phyloP scores from a whole-genome alignment of 2,888 invertebrate species.

The Euproctis similis region DNA sequence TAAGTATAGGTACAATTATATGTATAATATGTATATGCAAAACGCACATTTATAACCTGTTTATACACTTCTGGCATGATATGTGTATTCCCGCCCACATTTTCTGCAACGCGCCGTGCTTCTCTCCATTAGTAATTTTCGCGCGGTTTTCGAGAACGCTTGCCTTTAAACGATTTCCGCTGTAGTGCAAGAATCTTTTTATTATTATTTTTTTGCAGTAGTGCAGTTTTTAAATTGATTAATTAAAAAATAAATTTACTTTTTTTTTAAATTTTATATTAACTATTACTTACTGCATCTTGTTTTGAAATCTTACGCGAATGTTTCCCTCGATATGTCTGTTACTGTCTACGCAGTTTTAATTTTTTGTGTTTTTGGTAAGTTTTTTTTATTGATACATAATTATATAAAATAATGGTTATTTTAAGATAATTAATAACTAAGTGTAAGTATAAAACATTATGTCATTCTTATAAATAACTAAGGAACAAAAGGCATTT shows the following conservation, averaged over 20 bases:
- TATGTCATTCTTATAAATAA: too few species aligned
- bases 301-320: constrained; percentile 16
- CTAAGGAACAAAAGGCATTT: too few species aligned
- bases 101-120: constrained; percentile 24
- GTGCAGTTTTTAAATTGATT: constrained; percentile 5
- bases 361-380: constrained; percentile 39
- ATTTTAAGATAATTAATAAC: too few species aligned
- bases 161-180: constrained; percentile 26
- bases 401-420: too few species aligned
- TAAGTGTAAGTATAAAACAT: too few species aligned
- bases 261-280: too few species aligned
- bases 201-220: constrained; percentile 4
- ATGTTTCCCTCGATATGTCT: constrained; percentile 44
- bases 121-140: constrained; percentile 46
- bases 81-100: constrained; percentile 39
- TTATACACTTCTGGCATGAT: constrained; percentile 36
- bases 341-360: constrained; percentile 29
- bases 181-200: constrained; percentile 4
- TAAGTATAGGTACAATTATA: too few species aligned
- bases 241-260: constrained; percentile 1
- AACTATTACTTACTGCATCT: too few species aligned
- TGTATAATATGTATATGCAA: too few species aligned
- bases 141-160: constrained; percentile 54
- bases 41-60: constrained; percentile 26
- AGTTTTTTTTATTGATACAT: constrained; percentile 22